These are phyloP conservation scores for Salticus scenicus DNA, from an alignment of 2,888 invertebrate genomes.

Conservation along the genomic window DNA sequence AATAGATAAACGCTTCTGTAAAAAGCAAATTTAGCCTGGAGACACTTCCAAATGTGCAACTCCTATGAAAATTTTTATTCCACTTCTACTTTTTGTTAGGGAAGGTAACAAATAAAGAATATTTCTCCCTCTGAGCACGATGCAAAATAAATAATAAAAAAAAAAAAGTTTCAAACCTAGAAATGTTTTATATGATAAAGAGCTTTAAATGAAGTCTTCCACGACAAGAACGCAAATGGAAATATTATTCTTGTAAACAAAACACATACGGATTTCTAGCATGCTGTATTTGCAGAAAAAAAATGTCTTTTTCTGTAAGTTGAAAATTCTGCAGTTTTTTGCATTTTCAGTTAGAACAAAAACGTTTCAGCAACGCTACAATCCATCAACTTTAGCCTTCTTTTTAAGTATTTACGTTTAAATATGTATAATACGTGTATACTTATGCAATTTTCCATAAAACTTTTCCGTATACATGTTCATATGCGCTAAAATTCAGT, in stretches of 20 bases:
- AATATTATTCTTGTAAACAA: conserved; percentile 51
- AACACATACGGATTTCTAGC: neutral
- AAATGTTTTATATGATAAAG: conserved; percentile 65
- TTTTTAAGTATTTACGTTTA: conserved; percentile 42
- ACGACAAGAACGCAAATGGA: conserved; percentile 45
- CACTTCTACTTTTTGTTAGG: neutral
- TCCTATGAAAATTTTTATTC: neutral
- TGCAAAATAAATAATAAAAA: neutral
- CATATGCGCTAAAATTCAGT: neutral
- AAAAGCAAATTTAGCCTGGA: neutral
- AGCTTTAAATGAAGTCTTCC: conserved; percentile 65
- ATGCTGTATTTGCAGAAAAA: neutral
- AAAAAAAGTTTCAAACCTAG: conserved; percentile 1
- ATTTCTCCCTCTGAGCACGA: neutral
- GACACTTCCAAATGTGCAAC: neutral
- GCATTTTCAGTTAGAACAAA: conserved; percentile 36
- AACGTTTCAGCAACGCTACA: neutral
- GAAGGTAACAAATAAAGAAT: neutral
- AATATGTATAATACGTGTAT: conserved; percentile 54
- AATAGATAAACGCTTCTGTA: neutral
- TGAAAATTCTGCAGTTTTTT: conserved; percentile 54
- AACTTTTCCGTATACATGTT: conserved; percentile 39
- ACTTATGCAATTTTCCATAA: conserved; percentile 54
- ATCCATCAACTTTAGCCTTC: conserved; percentile 45
- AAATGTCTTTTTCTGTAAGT: conserved; percentile 33